Evolutionary conservation across 2,113 vertebrate species (phyloP), one percentile per base, ranked within the genome.

Genomic region (Megaceryle torquata): DNA sequence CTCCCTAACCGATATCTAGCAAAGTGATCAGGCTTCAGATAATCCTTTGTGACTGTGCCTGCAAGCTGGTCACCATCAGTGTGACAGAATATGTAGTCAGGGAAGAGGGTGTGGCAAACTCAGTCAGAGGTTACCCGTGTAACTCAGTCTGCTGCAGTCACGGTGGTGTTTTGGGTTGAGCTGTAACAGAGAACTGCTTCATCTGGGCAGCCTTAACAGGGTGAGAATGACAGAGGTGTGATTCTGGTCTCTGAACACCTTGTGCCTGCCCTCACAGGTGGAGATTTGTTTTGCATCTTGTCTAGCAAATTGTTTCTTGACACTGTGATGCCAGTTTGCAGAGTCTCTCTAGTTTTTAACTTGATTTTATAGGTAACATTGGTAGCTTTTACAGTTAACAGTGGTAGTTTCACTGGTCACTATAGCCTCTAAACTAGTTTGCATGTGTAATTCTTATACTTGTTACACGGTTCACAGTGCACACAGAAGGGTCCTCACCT

Each of bases 21-120:
- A 74, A 70, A 59, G 39, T n/a, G 68, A 88, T 61, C 46, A 0
- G 3, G 25, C 20, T 48, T 54, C 69, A 81, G 72, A 75, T 74
- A 51, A 75, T 46, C 37, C 37, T 72, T 68, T 29, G 53, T 1
- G 4, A 9, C n/a, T 51, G 26, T 0, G 0, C 0, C 0, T 10
- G 37, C 46, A 29, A 44, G 53, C 33, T 22, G 46, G 60, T 89
- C 50, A 29, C 71, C 2, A 0, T 82, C 54, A n/a, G 21, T 17
- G 15, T 89, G 94, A 78, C 88, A 83, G 86, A 93, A 63, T 0
- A 28, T 11, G 50, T 29, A 37, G 82, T 65, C 46, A 20, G 46
- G 64, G 46, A 67, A 28, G 60, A 88, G 69, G 51, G 28, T 11
- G 22, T 59, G 76, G n/a, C 78, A 15, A 11, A 28, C n/a, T 43